phyloP scores from a whole-genome alignment of 2,888 invertebrate genomes.

The Coleophora flavipennella region DNA sequence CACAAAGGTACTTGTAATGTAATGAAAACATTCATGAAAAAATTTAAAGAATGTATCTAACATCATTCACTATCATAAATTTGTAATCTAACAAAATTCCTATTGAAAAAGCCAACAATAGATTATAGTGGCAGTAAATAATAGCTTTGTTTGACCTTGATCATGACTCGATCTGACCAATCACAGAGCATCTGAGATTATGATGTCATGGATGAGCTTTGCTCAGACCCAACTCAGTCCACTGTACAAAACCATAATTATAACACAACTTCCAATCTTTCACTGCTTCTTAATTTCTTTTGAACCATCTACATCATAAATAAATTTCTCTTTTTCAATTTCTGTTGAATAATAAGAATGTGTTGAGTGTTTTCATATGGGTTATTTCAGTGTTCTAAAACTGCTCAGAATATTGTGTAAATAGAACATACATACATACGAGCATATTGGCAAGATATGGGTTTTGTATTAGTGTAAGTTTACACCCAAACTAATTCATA shows the following conservation, averaged over 20 bases:
- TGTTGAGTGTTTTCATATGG: not conserved
- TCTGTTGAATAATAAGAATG: too few species aligned
- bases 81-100: not conserved
- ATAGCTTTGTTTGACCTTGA: constrained; percentile 23
- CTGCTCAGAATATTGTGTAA: too few species aligned
- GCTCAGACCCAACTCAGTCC: not conserved
- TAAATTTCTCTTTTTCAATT: too few species aligned
- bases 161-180: constrained; percentile 8
- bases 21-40: not conserved
- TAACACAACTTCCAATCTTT: too few species aligned
- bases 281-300: too few species aligned
- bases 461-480: too few species aligned
- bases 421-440: too few species aligned
- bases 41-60: not conserved
- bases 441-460: too few species aligned
- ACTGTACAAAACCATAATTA: too few species aligned
- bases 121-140: constrained; percentile 8
- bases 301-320: too few species aligned
- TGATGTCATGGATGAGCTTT: constrained; percentile 30
- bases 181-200: constrained; percentile 22
- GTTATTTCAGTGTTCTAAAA: too few species aligned
- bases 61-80: not conserved
- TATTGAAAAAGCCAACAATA: constrained; percentile 1
- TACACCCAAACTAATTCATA: too few species aligned
- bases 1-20: constrained; percentile 40